These are phyloP conservation scores for Pantelozetes paolii DNA, from an alignment of 2,888 invertebrate species.

Conservation along the genomic window DNA sequence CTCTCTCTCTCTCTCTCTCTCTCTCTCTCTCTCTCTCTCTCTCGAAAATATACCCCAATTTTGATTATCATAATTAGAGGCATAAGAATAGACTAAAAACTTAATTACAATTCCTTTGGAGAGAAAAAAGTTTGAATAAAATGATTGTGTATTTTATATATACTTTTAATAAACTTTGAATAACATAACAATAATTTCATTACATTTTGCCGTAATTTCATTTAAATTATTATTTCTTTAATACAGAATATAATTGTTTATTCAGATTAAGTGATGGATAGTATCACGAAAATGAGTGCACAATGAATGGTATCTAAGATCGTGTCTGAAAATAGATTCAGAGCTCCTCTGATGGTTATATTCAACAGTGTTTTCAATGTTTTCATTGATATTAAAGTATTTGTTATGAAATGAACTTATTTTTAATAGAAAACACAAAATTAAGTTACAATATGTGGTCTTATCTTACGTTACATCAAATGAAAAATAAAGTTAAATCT, in stretches of 20 bases:
- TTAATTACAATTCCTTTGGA: neutral
- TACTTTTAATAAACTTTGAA: neutral
- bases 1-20: too few relatives aligned
- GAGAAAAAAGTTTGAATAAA: neutral
- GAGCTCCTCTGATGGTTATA: neutral
- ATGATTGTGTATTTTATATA: neutral
- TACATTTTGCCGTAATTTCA: slow-evolving; percentile 6
- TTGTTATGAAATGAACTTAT: neutral
- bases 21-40: too few relatives aligned
- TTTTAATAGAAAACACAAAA: neutral
- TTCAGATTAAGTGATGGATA: slow-evolving; percentile 17
- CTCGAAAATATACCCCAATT: too few relatives aligned
- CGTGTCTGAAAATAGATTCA: slow-evolving; percentile 12
- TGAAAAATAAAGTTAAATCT: neutral
- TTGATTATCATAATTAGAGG: neutral
- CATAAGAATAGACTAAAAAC: neutral
- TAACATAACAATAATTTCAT: too few relatives aligned
- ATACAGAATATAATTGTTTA: slow-evolving; percentile 9
- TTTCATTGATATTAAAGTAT: neutral
- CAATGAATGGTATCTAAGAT: slow-evolving; percentile 3
- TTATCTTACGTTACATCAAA: too few relatives aligned
- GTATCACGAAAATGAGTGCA: slow-evolving; percentile 9
- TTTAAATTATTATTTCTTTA: neutral
- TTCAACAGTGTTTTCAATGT: neutral
- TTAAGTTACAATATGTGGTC: neutral